These are phyloP conservation scores for Halictus rubicundus DNA, from an alignment of 1,140 invertebrate species.

Conservation along the genomic window DNA sequence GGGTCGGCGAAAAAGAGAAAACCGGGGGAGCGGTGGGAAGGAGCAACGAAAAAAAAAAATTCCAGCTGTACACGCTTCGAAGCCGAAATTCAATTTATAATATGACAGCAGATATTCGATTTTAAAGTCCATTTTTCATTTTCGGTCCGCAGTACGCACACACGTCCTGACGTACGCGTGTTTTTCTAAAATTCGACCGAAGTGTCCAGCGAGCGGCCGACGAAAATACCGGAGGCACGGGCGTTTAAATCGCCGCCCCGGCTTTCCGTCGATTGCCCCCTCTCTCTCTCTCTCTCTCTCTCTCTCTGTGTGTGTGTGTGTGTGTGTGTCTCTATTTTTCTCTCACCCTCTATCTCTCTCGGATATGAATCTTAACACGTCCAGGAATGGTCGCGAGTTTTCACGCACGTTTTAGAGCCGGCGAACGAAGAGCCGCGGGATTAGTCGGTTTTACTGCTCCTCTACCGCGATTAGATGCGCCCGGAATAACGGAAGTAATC, in stretches of 20 bases:
- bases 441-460: too few species aligned
- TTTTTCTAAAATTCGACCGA: slow-evolving; percentile 64
- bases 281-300: too few species aligned
- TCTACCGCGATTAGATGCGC: too few species aligned
- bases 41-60: slow-evolving; percentile 55
- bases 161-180: slow-evolving; percentile 62
- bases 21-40: slow-evolving; percentile 41
- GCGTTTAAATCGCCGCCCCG: slow-evolving; percentile 52
- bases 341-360: too few species aligned
- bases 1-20: slow-evolving; percentile 66
- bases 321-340: too few species aligned
- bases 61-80: slow-evolving; percentile 60
- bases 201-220: slow-evolving; percentile 55
- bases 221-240: slow-evolving; percentile 58
- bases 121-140: slow-evolving; percentile 77
- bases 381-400: too few species aligned
- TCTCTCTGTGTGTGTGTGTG: too few species aligned
- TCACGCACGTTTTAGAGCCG: too few species aligned
- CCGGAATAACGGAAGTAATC: too few species aligned
- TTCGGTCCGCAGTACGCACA: slow-evolving; percentile 59
- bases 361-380: too few species aligned
- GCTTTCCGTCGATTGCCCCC: too few species aligned
- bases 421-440: too few species aligned
- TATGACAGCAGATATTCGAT: slow-evolving; percentile 76
- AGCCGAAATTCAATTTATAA: slow-evolving; percentile 77